These are phyloP conservation scores for Araneus ventricosus DNA, from an alignment of 1,140 invertebrate genomes.

Conservation along the genomic window DNA sequence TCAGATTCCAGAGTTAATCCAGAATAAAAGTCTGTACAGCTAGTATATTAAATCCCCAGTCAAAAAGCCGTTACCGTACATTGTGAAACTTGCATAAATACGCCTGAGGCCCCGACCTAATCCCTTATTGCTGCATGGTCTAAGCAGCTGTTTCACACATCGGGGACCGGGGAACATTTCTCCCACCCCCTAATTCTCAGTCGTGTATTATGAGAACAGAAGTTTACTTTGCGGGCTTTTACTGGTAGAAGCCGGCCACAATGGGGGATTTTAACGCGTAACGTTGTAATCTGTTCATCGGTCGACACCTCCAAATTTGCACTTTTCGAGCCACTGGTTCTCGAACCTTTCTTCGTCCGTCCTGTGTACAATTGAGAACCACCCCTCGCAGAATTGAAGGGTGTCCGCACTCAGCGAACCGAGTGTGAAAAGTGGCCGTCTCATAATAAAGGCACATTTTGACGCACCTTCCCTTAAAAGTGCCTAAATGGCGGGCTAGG, in stretches of 20 bases:
- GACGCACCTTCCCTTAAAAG: conserved; percentile 55
- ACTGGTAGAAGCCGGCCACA: conserved; percentile 53
- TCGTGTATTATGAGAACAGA: conserved; percentile 55
- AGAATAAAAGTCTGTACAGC: not conserved
- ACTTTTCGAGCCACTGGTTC: conserved; percentile 63
- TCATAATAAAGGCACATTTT: conserved; percentile 61
- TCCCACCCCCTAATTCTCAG: conserved; percentile 3
- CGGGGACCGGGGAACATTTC: not conserved
- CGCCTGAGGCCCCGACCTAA: not conserved
- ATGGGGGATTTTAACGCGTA: conserved; percentile 58
- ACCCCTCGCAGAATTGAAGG: not conserved
- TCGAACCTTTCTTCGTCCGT: conserved; percentile 11
- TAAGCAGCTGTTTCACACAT: conserved; percentile 42
- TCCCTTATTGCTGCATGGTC: not conserved
- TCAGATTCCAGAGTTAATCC: not conserved
- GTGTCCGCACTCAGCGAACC: not conserved
- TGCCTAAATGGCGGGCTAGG: conserved; percentile 70
- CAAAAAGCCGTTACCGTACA: conserved; percentile 1
- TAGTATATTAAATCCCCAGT: not conserved
- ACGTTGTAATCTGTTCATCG: conserved; percentile 73
- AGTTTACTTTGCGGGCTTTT: conserved; percentile 73
- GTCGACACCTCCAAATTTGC: conserved; percentile 72
- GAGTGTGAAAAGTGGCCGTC: conserved; percentile 68
- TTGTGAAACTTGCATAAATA: not conserved
- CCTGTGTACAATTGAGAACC: not conserved